Conservation (phyloP, 2,797 vertebrate species). For the Anguilla marmorata region DNA sequence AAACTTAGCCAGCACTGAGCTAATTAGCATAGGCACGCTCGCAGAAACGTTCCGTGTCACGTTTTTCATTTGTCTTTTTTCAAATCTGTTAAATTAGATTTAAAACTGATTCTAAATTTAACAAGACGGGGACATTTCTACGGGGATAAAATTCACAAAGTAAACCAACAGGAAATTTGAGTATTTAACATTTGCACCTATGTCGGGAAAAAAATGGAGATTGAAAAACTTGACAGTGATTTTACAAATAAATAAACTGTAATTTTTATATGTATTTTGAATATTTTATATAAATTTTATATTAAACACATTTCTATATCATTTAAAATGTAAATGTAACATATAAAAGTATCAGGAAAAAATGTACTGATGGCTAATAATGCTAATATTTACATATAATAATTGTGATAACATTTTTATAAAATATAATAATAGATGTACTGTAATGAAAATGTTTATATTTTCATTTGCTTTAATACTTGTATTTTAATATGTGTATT, state of each 20-base stretch:
- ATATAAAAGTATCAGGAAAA: not conserved
- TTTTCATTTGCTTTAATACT: not conserved
- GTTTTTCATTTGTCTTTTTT: not conserved
- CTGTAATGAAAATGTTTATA: not conserved
- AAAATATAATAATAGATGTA: not conserved
- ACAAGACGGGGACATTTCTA: not conserved
- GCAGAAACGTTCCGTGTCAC: too few species aligned
- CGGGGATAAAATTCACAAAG: not conserved
- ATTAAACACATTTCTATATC: not conserved
- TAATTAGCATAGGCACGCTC: not conserved
- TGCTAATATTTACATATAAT: not conserved
- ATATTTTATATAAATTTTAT: not conserved
- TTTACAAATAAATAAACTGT: not conserved
- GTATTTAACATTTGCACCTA: not conserved
- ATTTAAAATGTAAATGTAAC: not conserved
- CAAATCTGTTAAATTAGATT: not conserved
- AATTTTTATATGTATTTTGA: too few species aligned
- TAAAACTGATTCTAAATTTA: not conserved
- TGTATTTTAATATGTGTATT: not conserved
- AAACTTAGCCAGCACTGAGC: not conserved
- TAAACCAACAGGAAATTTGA: not conserved
- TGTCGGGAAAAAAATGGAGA: not conserved
- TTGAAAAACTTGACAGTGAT: not conserved
- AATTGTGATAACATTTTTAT: not conserved
- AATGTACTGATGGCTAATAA: not conserved